Percentiles rank a stretch among this genome's conserved stretches.
Evolutionary conservation across 2,113 vertebrate species (phyloP).

Genomic region (Perca fluviatilis): DNA sequence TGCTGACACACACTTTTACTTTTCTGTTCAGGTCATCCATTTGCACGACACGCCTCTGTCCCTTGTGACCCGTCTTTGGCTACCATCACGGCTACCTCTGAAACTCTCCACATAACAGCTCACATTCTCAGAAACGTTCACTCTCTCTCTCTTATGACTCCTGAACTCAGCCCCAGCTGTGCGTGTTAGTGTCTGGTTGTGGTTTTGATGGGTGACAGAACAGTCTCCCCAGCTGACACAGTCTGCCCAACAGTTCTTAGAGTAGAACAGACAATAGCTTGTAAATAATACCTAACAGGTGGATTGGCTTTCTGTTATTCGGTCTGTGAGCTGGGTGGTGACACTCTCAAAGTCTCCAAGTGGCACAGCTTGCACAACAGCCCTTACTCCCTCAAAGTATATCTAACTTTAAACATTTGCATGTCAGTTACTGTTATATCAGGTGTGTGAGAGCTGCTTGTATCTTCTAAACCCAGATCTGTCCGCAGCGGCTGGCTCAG

Average conservation of each 20-base stretch:
- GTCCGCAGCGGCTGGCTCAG: slow-evolving; percentile 11
- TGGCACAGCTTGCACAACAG: background rate
- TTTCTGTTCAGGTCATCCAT: background rate
- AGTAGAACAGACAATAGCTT: background rate
- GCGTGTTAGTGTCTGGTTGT: slow-evolving; percentile 27
- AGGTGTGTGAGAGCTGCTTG: slow-evolving; percentile 9
- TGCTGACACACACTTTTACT: background rate
- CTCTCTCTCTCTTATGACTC: background rate
- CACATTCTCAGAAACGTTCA: slow-evolving; percentile 1
- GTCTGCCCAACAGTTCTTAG: background rate
- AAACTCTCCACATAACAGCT: slow-evolving; percentile 8
- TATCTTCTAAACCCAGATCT: slow-evolving; percentile 31
- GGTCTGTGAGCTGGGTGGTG: background rate
- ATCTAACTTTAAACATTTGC: background rate
- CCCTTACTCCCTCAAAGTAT: slow-evolving; percentile 7
- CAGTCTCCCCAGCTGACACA: background rate
- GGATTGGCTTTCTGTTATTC: slow-evolving; percentile 16
- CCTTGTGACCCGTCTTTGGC: background rate
- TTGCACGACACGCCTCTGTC: background rate
- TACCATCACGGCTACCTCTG: background rate
- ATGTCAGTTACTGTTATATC: slow-evolving; percentile 1
- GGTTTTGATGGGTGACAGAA: slow-evolving; percentile 30
- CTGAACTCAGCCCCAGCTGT: slow-evolving; percentile 16
- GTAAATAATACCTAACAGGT: slow-evolving; percentile 30
- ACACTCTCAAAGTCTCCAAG: background rate